A percentile compares a stretch with the other conserved stretches of the same genome.
These are phyloP conservation scores for Pan paniscus DNA, from an alignment of 2,113 vertebrate species.

Conservation along the genomic window DNA sequence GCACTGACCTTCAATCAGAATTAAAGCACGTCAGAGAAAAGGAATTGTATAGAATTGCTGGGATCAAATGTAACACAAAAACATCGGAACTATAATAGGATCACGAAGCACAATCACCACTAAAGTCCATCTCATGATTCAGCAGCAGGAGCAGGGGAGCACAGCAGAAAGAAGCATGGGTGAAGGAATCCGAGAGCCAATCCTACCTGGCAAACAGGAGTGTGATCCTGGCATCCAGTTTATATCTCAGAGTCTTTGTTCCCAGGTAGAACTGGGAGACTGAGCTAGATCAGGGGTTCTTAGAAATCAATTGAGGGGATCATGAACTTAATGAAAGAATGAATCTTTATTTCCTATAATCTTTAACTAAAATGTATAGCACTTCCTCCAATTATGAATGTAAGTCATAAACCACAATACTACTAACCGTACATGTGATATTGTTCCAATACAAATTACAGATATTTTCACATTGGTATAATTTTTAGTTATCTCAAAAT, in stretches of 20 bases:
- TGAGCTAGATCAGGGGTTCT: background rate
- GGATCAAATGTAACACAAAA: background rate
- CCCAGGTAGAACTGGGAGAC: background rate
- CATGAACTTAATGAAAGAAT: background rate
- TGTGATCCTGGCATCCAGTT: background rate
- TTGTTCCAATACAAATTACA: background rate
- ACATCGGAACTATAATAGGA: background rate
- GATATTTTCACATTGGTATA: background rate
- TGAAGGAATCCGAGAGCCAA: background rate
- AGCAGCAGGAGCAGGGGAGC: background rate
- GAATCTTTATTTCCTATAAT: slow-evolving; percentile 13
- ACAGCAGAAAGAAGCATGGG: background rate
- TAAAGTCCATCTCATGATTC: background rate
- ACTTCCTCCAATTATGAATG: background rate
- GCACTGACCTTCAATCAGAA: background rate
- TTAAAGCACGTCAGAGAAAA: background rate
- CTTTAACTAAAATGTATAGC: background rate
- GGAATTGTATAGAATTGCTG: background rate
- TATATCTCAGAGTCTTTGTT: background rate
- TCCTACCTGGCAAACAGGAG: background rate
- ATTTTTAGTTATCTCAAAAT: slow-evolving; percentile 16
- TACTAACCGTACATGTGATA: background rate
- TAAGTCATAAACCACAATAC: background rate
- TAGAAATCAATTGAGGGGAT: background rate
- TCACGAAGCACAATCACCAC: background rate